Evolutionary conservation across 2,113 vertebrate genomes (phyloP), one percentile per base, ranked within the genome.

Genomic region (Paracanthobrama guichenoti): DNA sequence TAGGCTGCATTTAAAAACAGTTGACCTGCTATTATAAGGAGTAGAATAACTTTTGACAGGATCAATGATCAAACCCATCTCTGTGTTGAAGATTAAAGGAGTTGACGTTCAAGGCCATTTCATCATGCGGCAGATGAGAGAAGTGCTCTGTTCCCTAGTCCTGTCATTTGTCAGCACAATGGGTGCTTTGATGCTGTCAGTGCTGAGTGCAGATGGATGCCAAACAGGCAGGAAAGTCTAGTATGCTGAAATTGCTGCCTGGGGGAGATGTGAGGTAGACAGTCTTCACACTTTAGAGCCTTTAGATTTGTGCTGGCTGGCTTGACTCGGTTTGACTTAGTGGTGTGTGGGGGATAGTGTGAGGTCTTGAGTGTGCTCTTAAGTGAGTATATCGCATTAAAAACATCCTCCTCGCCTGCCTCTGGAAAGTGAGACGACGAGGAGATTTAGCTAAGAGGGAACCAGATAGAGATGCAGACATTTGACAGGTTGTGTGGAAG

Each of bases 91-190:
- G 86, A 87, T 87, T 84, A 87, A 87, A 75, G 86, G 67, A 73
- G 59, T 24, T 59, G 82, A 50, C 12, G 35, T 79, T 71, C 18
- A 1, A 64, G 71, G 60, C n/a, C 42, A 60, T 86, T 83, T 87
- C 57, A 75, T 74, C 39, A 75, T 67, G 72, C 48, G 12, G 50
- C 50, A n/a, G 42, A 79, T 44, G 59, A 83, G 66, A 13, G 14
- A n/a, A 57, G 26, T 48, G 76, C 83, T 60, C 78, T 64, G 67
- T 75, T 53, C 69, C 57, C 35, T 64, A 50, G 24, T 64, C 67
- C 69, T 80, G 60, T 85, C 78, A 74, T 85, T 85, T 85, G 76
- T 80, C 77, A 74, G 78, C 77, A 75, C 67, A 85, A 75, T 85
- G 69, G 84, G 24, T 35, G 66, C 77, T 85, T 85, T 85, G 78